Percentiles rank a stretch among this genome's conserved stretches.
Evolutionary conservation across 2,113 vertebrate genomes (phyloP).

Genomic region (Equus quagga): DNA sequence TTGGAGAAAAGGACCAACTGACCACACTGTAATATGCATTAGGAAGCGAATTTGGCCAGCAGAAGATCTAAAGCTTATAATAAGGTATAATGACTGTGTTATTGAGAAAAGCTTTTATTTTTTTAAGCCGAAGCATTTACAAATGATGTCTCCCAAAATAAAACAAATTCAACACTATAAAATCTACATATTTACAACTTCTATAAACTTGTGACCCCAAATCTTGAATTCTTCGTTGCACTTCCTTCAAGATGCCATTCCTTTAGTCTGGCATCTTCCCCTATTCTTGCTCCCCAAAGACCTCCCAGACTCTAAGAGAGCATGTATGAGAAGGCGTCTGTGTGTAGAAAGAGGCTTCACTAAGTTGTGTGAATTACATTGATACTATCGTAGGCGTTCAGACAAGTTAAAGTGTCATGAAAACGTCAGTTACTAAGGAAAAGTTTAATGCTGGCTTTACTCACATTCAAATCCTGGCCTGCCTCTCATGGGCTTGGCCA

Average conservation of each 20-base stretch:
- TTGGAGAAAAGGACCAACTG: background rate
- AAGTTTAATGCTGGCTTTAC: background rate
- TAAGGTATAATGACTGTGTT: background rate
- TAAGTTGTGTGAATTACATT: background rate
- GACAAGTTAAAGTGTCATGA: background rate
- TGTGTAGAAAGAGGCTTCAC: background rate
- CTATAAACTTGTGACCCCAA: background rate
- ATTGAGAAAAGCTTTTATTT: background rate
- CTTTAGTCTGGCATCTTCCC: background rate
- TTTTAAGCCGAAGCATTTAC: background rate
- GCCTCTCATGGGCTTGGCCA: background rate
- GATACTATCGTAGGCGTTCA: background rate
- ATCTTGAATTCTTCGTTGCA: background rate
- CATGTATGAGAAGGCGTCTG: background rate
- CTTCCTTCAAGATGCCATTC: background rate
- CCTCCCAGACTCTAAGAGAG: background rate
- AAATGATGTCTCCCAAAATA: background rate
- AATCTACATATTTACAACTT: background rate
- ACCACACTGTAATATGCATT: accelerated
- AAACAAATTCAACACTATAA: slow-evolving; percentile 4
- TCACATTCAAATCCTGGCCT: background rate
- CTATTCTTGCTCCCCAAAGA: background rate
- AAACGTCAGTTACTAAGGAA: background rate
- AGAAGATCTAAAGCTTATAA: background rate
- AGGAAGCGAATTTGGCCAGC: background rate